Evolutionary conservation across 2,113 vertebrate species (phyloP), one percentile per base, ranked within the genome.

Genomic region (Pterocles orientalis): DNA sequence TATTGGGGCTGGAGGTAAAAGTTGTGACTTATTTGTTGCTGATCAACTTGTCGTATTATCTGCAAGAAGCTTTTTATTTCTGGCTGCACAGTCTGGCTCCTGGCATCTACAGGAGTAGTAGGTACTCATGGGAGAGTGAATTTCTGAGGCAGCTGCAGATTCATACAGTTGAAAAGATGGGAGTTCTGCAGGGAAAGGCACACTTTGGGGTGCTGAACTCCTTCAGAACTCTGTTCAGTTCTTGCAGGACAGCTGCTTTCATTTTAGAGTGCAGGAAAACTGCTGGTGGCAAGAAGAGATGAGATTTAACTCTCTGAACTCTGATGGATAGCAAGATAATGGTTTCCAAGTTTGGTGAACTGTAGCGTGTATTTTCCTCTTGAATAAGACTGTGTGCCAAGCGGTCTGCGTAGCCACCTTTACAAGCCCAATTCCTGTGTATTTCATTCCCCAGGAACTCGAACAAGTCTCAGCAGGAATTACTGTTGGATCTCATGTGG

Each of bases 401-500:
- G 28, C 3, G 3, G 25, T 36, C 47, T 18, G 0, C 39, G 2
- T 14, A 16, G 29, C 39, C 39, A 1, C 19, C 43, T 25, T 45
- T 50, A 61, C 31, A 18, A 14, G 26, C 34, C 60, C 48, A 16
- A 68, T 4, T 70, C 45, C 75, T 71, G 61, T 39, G 75, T 91
- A 8, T 12, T 91, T 73, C 88, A 28, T 68, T 53, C 47, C 45
- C 72, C 71, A 99, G 99, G 96, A 99, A 99, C 97, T 99, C 99
- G 12, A 99, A 98, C 97, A 99, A 99, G 96, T 98, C 99, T 76
- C 99, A 99, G 66, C 99, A 99, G 94, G 99, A 99, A 79, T 97
- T 99, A 31, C 98, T 99, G 51, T 97, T 99, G 58, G 99, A 99
- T 91, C 98, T 99, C 84, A 99, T 99, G 96, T 99, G 99, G 99